Conservation (phyloP, 1,140 invertebrate species). For the Matsumurasca onukii region DNA sequence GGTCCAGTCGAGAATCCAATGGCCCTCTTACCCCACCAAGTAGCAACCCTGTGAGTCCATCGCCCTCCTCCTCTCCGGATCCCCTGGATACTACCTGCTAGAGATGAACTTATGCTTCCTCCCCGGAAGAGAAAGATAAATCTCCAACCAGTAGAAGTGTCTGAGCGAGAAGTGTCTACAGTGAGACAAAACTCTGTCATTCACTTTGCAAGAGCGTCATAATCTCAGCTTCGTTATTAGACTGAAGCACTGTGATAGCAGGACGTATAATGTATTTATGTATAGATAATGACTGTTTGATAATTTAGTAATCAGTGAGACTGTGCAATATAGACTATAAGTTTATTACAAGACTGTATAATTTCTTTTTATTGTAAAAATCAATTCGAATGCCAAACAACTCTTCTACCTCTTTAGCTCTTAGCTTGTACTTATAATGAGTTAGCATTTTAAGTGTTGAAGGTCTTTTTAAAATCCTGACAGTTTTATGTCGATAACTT, state of each 20-base stretch:
- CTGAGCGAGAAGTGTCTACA: conserved; percentile 48
- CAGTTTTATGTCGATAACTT: not conserved
- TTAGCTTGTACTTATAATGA: conserved; percentile 20
- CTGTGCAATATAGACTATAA: conserved; percentile 26
- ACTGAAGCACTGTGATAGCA: conserved; percentile 20
- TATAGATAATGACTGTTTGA: not conserved
- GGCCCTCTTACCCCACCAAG: conserved; percentile 60
- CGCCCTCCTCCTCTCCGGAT: conserved; percentile 55
- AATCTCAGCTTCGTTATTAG: conserved; percentile 51
- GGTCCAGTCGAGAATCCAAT: conserved; percentile 1
- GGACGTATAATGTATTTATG: no score
- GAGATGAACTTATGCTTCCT: conserved; percentile 67
- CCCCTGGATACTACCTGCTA: conserved; percentile 54
- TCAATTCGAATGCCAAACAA: not conserved
- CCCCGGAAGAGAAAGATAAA: conserved; percentile 79
- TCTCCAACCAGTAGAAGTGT: conserved; percentile 63
- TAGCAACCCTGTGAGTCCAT: conserved; percentile 53
- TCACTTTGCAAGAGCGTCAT: conserved; percentile 71
- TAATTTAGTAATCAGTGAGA: conserved; percentile 1
- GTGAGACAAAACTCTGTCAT: conserved; percentile 75
- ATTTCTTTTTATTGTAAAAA: not conserved
- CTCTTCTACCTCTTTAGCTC: conserved; percentile 17
- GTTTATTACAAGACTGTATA: conserved; percentile 15
- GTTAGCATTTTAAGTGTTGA: not conserved
- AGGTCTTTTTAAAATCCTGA: not conserved